Base-by-base conservation (phyloP, 1,140 invertebrate genomes). In the Homalodisca vitripennis region DNA sequence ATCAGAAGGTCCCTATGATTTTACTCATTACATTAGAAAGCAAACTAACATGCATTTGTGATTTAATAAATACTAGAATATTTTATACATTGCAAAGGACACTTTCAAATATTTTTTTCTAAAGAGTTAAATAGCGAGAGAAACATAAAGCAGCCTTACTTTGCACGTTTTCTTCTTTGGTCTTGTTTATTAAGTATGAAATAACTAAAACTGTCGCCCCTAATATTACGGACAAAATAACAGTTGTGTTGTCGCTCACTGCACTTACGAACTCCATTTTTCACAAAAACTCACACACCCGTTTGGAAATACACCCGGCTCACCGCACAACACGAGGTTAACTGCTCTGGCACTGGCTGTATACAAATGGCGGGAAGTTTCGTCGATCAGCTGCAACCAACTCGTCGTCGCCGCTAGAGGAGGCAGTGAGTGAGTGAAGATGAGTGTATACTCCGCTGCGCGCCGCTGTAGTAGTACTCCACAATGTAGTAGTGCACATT, bases 171-270 rank as follows among this genome's bases (percentile, higher is more conserved):
- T 70, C 63, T 20, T 66, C 69, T 47, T 70, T 70, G 27, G 53
- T 29, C 17, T 62, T 53, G 26, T 47, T 66, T 27, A 70, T 66
- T 57, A 69, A 69, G 30, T 60, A 63, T 29, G 68, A 69, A 22
- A 69, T 69, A 60, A 69, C 68, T 48, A 69, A 51, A 29, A 69
- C 29, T n/a, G 68, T 69, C 41, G 60, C 68, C 48, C 68, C 68
- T 30, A 69, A 12, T 30, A 69, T 69, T 46, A 64, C 17, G 20
- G 68, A 32, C n/a, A 69, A 22, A 26, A 69, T 60, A 46, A 68
- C 14, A 13, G 51, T 27, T 26, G 67, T 53, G 46, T 31, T 48
- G 24, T 69, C 68, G 12, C 57, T 69, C 34, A 69, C 55, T 69
- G 31, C 68, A 69, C 68, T 69, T 22, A 34, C 57, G 24, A 63